These are phyloP conservation scores for Apocrypta bakeri DNA, from an alignment of 1,140 invertebrate species.

Conservation along the genomic window DNA sequence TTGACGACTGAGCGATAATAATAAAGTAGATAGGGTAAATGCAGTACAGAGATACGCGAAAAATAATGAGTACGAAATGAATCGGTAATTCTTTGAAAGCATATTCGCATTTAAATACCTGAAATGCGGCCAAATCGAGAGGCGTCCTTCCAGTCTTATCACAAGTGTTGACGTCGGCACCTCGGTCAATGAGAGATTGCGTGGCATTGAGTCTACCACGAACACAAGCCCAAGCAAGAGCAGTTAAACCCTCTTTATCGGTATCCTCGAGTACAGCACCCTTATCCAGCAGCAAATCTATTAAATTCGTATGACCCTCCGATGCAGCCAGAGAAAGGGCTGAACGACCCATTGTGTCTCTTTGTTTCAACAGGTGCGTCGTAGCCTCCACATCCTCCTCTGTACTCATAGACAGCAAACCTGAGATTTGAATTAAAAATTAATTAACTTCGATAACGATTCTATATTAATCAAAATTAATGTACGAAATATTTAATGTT, in stretches of 20 bases:
- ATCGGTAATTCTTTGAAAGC: background rate
- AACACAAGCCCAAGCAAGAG: constrained; percentile 93
- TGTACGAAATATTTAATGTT: too few relatives aligned
- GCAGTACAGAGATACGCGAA: too few relatives aligned
- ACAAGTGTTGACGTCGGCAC: constrained; percentile 86
- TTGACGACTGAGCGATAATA: too few relatives aligned
- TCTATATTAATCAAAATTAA: too few relatives aligned
- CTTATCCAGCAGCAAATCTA: constrained; percentile 90
- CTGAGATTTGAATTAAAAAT: constrained; percentile 58
- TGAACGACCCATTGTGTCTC: constrained; percentile 81
- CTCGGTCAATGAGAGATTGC: constrained; percentile 86
- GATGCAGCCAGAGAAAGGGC: constrained; percentile 92
- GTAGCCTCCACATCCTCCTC: constrained; percentile 78
- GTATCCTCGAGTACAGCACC: constrained; percentile 85
- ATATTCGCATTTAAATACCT: constrained; percentile 73
- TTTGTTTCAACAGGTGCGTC: constrained; percentile 79
- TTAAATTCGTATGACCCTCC: constrained; percentile 91
- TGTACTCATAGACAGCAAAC: constrained; percentile 70
- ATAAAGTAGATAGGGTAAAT: too few relatives aligned
- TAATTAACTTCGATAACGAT: too few relatives aligned
- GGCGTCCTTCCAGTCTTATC: constrained; percentile 92
- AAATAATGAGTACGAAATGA: too few relatives aligned
- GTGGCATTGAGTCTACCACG: constrained; percentile 87
- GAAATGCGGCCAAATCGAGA: constrained; percentile 91
- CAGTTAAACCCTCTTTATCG: constrained; percentile 91